Evolutionary conservation across 2,888 invertebrate species (phyloP), one percentile per base, ranked within the genome.

Genomic region (Dione vanillae): DNA sequence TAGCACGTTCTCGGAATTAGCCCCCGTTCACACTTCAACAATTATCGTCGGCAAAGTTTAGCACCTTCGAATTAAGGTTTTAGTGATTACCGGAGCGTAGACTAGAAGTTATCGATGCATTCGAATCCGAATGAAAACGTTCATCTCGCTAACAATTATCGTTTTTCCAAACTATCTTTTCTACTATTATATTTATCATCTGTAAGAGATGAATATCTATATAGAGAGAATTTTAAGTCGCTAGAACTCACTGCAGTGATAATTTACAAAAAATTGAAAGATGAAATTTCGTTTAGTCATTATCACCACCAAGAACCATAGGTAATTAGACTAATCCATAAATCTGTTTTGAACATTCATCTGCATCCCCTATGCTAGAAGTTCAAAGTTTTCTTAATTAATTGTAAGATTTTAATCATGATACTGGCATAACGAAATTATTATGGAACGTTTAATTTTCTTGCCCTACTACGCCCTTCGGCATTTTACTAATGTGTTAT

Each of bases 401-500:
- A 93, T 92, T 88, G 85, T 82, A 88, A 88, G 88, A 88, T 91
- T 92, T 91, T 91, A 91, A 92, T 92, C 90, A 91, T 87, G 85
- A 83, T 85, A 84, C 89, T 87, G 89, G 86, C 89, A 86, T 89
- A 87, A 87, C 88, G 80, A 86, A 90, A 91, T 91, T 90, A 90
- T 92, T 90, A 92, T 90, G 88, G 91, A 82, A 87, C 90, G 88
- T 89, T 93, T 92, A 92, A 93, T 92, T 92, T 90, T 85, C 86
- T 85, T 85, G 86, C 85, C 85, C 86, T 37, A 56, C 56, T 81
- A 79, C 86, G 83, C 88, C 90, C 89, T 89, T 84, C 82, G 85
- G 87, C 88, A 79, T 88, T 88, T 90, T 85, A 85, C 82, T 90
- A 90, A 91, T 90, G 91, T 88, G 87, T 90, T 89, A 90, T 87